Evolutionary conservation across 2,797 vertebrate genomes (phyloP).

Genomic region (Cryptoprocta ferox): DNA sequence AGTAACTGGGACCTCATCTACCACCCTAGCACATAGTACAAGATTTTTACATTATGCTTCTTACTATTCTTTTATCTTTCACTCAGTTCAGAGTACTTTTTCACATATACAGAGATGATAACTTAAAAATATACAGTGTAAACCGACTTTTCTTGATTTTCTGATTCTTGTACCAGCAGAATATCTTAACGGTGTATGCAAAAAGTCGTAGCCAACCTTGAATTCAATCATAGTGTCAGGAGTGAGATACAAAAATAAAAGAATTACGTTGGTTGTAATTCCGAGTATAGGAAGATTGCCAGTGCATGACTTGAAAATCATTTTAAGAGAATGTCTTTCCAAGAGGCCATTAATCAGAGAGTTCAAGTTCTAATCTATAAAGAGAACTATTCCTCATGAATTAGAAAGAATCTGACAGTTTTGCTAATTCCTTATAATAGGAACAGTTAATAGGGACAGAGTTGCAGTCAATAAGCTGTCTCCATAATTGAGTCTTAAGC

Average conservation of each 20-base stretch:
- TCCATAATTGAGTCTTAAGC: conserved; percentile 74
- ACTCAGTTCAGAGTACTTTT: conserved; percentile 8
- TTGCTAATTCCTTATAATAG: conserved; percentile 73
- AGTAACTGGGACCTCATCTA: neutral
- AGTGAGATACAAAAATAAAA: conserved; percentile 73
- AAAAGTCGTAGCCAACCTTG: conserved; percentile 61
- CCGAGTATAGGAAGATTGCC: conserved; percentile 72
- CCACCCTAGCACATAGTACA: neutral
- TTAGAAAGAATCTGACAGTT: conserved; percentile 53
- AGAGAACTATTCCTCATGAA: conserved; percentile 58
- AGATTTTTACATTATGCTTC: neutral
- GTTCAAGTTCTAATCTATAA: conserved; percentile 69
- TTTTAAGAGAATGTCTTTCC: conserved; percentile 75
- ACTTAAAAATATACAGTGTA: neutral
- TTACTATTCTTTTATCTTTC: neutral
- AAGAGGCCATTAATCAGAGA: conserved; percentile 73
- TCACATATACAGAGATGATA: neutral
- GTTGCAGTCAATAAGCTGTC: conserved; percentile 54
- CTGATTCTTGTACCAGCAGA: neutral
- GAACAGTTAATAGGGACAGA: conserved; percentile 55
- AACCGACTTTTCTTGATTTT: conserved; percentile 64
- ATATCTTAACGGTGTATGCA: conserved; percentile 17
- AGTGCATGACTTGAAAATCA: conserved; percentile 62
- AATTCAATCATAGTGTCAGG: conserved; percentile 76
- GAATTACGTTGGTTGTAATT: conserved; percentile 61